phyloP scores from a whole-genome alignment of 1,140 invertebrate species.

The Philotrypesis tridentata region DNA sequence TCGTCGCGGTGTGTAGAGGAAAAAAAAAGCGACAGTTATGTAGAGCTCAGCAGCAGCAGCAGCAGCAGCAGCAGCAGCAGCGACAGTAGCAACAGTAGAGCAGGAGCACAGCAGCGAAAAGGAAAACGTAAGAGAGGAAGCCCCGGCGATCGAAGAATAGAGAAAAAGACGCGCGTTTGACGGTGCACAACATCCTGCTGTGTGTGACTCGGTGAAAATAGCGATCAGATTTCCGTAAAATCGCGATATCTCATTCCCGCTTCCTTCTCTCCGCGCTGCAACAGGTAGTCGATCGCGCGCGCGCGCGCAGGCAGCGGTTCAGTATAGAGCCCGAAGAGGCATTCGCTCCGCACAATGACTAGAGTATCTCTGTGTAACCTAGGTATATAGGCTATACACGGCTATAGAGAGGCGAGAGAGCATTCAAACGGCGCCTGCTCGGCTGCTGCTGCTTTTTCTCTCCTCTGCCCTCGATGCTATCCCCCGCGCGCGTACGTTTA shows the following conservation, averaged over 20 bases:
- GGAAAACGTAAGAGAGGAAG: constrained; percentile 36
- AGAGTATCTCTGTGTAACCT: no score
- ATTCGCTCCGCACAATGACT: constrained; percentile 14
- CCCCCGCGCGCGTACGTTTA: no score
- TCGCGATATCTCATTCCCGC: constrained; percentile 34
- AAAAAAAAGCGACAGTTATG: background rate
- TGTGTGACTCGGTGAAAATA: constrained; percentile 58
- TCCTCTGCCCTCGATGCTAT: no score
- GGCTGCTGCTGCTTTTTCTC: constrained; percentile 21
- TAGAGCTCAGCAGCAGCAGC: no score
- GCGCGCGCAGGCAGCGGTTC: background rate
- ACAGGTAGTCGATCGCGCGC: constrained; percentile 30
- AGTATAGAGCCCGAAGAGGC: constrained; percentile 15
- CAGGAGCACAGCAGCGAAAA: background rate
- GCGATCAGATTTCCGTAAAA: constrained; percentile 70
- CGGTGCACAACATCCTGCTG: constrained; percentile 50
- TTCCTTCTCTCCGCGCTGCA: background rate
- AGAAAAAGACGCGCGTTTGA: constrained; percentile 27
- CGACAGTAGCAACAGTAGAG: no score
- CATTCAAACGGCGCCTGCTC: constrained; percentile 36
- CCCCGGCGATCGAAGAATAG: constrained; percentile 57
- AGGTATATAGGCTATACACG: no score
- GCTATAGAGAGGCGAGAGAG: background rate
- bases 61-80: no score
- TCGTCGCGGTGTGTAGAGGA: background rate